Percentiles rank a stretch among this genome's conserved stretches.
phyloP scores from a whole-genome alignment of 2,113 vertebrate species.

The Calyptommatus sinebrachiatus region DNA sequence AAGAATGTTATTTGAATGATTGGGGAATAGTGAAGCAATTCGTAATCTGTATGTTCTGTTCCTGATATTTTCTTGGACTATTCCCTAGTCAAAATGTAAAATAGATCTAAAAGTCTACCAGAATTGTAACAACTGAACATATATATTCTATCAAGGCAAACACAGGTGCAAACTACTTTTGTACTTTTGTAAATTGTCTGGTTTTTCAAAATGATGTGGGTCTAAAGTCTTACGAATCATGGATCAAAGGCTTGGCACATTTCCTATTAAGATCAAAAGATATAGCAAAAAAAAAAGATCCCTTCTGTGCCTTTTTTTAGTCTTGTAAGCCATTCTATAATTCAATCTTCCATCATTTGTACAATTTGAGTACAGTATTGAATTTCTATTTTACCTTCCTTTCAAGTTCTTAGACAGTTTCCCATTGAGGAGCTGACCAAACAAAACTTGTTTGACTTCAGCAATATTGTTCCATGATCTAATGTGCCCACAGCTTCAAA shows the following conservation, averaged over 20 bases:
- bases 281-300: no score
- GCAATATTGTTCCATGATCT: not conserved
- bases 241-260: not conserved
- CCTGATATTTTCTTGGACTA: no score
- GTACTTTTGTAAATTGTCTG: not conserved
- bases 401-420: not conserved
- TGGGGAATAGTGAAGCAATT: no score
- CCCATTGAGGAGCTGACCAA: not conserved
- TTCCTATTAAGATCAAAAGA: not conserved
- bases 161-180: not conserved
- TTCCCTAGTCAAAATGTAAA: no score
- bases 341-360: not conserved
- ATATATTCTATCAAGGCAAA: not conserved
- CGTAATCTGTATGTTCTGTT: no score
- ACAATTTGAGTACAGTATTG: not conserved
- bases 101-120: not conserved
- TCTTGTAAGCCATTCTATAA: not conserved
- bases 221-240: not conserved
- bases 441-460: not conserved
- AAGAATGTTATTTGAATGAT: no score
- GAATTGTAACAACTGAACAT: constrained; percentile 26
- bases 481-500: not conserved
- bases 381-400: not conserved
- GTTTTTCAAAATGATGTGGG: not conserved
- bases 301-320: no score